Conservation (phyloP, 2,888 invertebrate species). For the Troilus luridus region DNA sequence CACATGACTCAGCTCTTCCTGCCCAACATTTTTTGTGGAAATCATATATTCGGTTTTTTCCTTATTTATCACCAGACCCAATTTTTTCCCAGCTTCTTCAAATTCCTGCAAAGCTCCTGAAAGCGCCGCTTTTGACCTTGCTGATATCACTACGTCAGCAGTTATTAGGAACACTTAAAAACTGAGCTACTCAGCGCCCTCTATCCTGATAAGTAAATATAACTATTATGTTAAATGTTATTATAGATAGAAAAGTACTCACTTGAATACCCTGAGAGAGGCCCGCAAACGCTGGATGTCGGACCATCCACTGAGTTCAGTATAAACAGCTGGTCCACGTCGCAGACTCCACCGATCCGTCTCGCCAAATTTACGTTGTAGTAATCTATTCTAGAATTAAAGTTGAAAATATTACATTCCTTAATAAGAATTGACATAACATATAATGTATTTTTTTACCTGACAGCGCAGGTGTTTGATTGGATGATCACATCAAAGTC, state of each 20-base stretch:
- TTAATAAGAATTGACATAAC: not conserved
- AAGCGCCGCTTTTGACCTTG: too few relatives aligned
- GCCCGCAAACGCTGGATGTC: conserved; percentile 68
- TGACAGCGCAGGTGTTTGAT: conserved; percentile 67
- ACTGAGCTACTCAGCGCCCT: too few relatives aligned
- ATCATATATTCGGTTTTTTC: too few relatives aligned
- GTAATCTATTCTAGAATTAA: conserved; percentile 67
- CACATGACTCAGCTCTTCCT: too few relatives aligned
- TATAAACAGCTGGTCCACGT: conserved; percentile 68
- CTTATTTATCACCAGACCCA: too few relatives aligned
- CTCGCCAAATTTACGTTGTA: conserved; percentile 67
- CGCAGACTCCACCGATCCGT: conserved; percentile 68
- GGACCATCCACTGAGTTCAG: conserved; percentile 69
- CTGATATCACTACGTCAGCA: too few relatives aligned
- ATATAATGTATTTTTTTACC: conserved; percentile 64
- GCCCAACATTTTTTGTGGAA: too few relatives aligned
- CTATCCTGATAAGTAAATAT: too few relatives aligned
- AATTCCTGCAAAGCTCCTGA: too few relatives aligned
- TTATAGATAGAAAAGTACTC: conserved; percentile 62
- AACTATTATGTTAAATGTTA: too few relatives aligned
- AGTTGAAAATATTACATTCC: not conserved
- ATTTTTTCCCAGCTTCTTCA: too few relatives aligned
- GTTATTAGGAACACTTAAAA: too few relatives aligned
- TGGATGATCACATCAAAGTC: conserved; percentile 67
- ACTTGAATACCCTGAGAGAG: conserved; percentile 69